These are phyloP conservation scores for Odontomyia ornata DNA, from an alignment of 2,888 invertebrate species.

Conservation along the genomic window DNA sequence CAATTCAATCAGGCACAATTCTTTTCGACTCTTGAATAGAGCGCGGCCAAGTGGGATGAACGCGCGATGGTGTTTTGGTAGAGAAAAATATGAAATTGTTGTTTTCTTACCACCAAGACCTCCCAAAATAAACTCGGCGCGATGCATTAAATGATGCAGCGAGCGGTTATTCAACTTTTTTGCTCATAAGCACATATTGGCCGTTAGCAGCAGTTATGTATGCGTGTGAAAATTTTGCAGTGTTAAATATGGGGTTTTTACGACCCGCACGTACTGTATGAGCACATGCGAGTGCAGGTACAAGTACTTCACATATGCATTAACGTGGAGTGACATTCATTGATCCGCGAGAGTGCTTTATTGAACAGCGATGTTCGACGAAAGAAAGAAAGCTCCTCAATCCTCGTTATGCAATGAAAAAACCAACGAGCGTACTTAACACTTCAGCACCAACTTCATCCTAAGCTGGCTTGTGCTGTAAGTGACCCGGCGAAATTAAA, in stretches of 20 bases:
- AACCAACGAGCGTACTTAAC: too few relatives aligned
- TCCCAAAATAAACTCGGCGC: neutral
- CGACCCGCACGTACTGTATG: too few relatives aligned
- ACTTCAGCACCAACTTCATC: too few relatives aligned
- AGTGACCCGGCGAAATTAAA: too few relatives aligned
- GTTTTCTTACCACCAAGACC: neutral
- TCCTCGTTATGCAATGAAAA: neutral
- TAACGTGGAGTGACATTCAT: neutral
- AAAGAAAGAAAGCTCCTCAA: neutral
- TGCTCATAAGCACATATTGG: neutral
- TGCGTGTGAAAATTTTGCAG: neutral
- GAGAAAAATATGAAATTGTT: neutral
- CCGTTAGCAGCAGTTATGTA: neutral
- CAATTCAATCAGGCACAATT: constrained; percentile 2
- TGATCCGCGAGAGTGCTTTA: neutral
- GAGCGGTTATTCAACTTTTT: constrained; percentile 10
- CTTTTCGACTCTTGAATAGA: neutral
- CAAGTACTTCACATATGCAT: neutral
- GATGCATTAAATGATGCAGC: neutral
- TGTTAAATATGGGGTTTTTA: neutral
- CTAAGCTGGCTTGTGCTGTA: too few relatives aligned
- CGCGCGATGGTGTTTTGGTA: neutral
- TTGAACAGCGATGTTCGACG: neutral
- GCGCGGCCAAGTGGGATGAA: neutral
- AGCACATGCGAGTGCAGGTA: neutral